Evolutionary conservation across 2,797 vertebrate genomes (phyloP).

Genomic region (Helarctos malayanus): DNA sequence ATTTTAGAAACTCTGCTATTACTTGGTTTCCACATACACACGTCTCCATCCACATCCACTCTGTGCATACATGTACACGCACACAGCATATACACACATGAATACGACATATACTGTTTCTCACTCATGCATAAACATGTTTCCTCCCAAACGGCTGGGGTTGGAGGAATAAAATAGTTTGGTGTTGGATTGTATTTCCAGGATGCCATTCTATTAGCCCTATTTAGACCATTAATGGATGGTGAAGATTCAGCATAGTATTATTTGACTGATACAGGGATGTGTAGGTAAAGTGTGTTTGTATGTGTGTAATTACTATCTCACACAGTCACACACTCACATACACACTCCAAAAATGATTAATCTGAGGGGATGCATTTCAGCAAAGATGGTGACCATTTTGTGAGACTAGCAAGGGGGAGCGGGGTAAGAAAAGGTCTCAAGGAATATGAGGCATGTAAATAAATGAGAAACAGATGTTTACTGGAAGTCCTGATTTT

Average conservation of each 20-base stretch:
- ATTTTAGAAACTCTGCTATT: not conserved
- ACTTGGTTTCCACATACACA: not conserved
- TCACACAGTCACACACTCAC: not conserved
- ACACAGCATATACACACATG: not conserved
- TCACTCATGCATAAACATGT: not conserved
- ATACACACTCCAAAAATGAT: not conserved
- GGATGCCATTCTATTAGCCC: not conserved
- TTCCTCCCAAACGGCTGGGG: not conserved
- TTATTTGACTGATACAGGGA: not conserved
- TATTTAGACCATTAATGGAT: not conserved
- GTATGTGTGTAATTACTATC: not conserved
- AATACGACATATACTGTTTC: not conserved
- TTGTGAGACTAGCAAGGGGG: not conserved
- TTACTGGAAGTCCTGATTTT: not conserved
- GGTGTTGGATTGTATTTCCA: not conserved
- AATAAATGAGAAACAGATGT: not conserved
- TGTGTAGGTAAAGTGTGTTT: not conserved
- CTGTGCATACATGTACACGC: fast-evolving
- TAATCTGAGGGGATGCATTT: not conserved
- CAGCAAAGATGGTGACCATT: not conserved
- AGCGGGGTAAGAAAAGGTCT: too few relatives aligned
- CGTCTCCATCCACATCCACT: not conserved
- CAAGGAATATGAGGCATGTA: not conserved
- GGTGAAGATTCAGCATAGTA: not conserved
- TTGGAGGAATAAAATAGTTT: not conserved